A percentile compares a stretch with the other conserved stretches of the same genome.
phyloP scores from a whole-genome alignment of 2,797 vertebrate species.

The Rhabdomys pumilio region DNA sequence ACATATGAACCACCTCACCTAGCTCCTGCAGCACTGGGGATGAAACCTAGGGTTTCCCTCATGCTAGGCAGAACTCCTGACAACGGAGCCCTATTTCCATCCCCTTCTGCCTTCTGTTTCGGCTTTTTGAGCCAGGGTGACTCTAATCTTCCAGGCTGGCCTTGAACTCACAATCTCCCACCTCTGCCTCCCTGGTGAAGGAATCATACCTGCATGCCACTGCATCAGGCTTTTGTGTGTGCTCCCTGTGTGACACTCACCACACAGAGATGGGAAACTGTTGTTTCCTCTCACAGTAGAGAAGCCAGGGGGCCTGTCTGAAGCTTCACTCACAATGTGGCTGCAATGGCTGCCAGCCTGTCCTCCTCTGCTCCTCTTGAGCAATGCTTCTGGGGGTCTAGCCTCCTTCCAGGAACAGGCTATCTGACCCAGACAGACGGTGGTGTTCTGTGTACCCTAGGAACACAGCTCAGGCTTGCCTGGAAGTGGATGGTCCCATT shows the following conservation, averaged over 20 bases:
- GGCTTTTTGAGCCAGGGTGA: background rate
- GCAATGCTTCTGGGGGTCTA: background rate
- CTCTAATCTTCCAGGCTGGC: background rate
- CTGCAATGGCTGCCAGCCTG: background rate
- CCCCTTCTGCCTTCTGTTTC: background rate
- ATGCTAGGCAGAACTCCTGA: background rate
- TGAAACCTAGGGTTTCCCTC: background rate
- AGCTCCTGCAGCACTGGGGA: background rate
- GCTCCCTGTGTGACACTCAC: background rate
- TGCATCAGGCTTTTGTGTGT: no score
- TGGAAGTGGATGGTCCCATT: background rate
- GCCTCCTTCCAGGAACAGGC: background rate
- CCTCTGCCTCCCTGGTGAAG: background rate
- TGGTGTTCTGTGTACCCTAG: accelerated
- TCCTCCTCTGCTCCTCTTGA: no score
- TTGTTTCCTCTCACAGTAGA: background rate
- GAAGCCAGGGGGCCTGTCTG: background rate
- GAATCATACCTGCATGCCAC: no score
- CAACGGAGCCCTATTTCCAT: background rate
- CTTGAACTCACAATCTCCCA: background rate
- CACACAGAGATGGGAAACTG: background rate
- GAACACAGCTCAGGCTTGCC: background rate
- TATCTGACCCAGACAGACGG: background rate
- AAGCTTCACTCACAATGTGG: background rate
- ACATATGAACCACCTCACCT: background rate